phyloP scores from a whole-genome alignment of 2,797 vertebrate genomes.

The Sebastes steindachneri region DNA sequence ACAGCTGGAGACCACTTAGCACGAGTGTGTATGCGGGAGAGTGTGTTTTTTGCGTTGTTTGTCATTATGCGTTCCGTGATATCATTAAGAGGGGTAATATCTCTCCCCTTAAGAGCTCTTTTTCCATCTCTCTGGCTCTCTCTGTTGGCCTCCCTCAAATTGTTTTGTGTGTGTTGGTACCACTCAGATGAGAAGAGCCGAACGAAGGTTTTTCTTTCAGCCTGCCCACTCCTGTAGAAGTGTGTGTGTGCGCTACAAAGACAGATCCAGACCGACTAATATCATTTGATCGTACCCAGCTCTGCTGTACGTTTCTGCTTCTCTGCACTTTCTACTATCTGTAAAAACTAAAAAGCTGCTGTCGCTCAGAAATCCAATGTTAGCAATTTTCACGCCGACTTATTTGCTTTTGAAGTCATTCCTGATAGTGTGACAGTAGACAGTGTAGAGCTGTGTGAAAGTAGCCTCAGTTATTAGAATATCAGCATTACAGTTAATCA shows the following conservation, averaged over 20 bases:
- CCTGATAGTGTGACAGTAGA: background rate
- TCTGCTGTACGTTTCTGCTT: background rate
- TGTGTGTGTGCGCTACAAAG: background rate
- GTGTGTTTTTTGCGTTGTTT: constrained; percentile 30
- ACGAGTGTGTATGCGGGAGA: constrained; percentile 31
- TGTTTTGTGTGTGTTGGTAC: constrained; percentile 35
- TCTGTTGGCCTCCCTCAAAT: constrained; percentile 31
- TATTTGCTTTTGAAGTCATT: background rate
- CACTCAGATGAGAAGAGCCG: constrained; percentile 10
- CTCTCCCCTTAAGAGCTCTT: constrained; percentile 34
- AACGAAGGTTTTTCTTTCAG: constrained; percentile 4
- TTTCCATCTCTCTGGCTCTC: constrained; percentile 6
- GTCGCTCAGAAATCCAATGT: background rate
- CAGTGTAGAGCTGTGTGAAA: background rate
- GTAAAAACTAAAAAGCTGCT: background rate
- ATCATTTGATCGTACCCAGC: background rate
- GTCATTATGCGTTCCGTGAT: constrained; percentile 30
- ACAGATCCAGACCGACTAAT: background rate
- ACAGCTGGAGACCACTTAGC: constrained; percentile 60
- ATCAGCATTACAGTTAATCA: background rate
- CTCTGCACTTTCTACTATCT: constrained; percentile 7
- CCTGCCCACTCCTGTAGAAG: constrained; percentile 7
- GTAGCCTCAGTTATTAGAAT: background rate
- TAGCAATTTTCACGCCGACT: constrained; percentile 1
- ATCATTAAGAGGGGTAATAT: constrained; percentile 56